Conservation (phyloP, 1,140 invertebrate genomes). For the Sesamia nonagrioides region DNA sequence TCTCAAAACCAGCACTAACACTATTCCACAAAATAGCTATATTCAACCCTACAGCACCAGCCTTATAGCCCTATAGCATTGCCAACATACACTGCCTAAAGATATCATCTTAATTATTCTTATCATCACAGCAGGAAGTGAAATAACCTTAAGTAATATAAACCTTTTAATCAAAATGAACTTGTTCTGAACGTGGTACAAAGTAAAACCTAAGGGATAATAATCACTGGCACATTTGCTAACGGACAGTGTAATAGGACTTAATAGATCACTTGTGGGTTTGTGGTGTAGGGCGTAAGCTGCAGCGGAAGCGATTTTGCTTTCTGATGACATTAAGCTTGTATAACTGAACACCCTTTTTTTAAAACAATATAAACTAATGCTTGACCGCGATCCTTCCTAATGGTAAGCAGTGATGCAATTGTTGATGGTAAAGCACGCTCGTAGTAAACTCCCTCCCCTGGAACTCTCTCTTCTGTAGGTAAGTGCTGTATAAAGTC, state of each 20-base stretch:
- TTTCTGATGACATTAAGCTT: too few species aligned
- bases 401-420: too few species aligned
- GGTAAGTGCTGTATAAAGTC: too few species aligned
- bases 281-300: background rate
- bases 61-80: background rate
- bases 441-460: too few species aligned
- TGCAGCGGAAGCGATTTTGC: background rate
- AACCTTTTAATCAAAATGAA: background rate
- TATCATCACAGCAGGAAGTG: background rate
- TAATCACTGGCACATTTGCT: slow-evolving; percentile 38
- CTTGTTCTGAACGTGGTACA: background rate
- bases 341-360: too few species aligned
- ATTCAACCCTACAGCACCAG: too few species aligned
- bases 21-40: too few species aligned
- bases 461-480: too few species aligned
- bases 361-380: too few species aligned
- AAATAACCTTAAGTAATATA: background rate
- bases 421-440: too few species aligned
- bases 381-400: too few species aligned
- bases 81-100: background rate
- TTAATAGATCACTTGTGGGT: slow-evolving; percentile 28
- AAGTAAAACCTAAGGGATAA: slow-evolving; percentile 33
- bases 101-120: slow-evolving; percentile 15
- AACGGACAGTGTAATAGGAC: slow-evolving; percentile 14
- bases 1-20: too few species aligned